phyloP scores from a whole-genome alignment of 2,113 vertebrate genomes.

The Scartelaos histophorus region DNA sequence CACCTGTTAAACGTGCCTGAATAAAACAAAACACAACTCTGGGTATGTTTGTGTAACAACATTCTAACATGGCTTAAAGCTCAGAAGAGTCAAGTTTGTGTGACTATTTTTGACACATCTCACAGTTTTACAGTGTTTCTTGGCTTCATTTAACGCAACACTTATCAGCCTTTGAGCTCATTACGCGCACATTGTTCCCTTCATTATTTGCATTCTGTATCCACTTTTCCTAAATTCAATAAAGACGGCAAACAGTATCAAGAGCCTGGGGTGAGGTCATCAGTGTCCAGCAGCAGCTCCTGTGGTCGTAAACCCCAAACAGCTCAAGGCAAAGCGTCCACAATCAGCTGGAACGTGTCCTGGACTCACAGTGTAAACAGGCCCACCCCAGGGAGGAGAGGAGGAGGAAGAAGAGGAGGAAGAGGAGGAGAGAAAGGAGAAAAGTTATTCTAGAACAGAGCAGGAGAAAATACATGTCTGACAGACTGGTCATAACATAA shows the following conservation, averaged over 20 bases:
- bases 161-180: too few species aligned
- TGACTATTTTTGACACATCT: too few species aligned
- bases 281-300: background rate
- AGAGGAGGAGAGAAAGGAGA: background rate
- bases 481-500: slow-evolving; percentile 40
- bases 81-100: too few species aligned
- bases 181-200: too few species aligned
- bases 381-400: background rate
- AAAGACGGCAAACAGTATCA: background rate
- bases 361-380: slow-evolving; percentile 2
- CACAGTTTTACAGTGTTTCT: too few species aligned
- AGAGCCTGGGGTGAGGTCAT: slow-evolving; percentile 16
- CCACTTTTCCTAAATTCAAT: background rate
- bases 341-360: slow-evolving; percentile 31
- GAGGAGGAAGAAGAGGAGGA: background rate
- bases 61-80: too few species aligned
- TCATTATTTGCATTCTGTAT: too few species aligned
- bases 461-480: slow-evolving; percentile 52
- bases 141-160: too few species aligned
- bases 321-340: slow-evolving; percentile 27
- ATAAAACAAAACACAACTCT: too few species aligned
- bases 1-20: too few species aligned
- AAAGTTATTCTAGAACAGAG: slow-evolving; percentile 53
- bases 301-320: background rate
- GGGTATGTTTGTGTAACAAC: too few species aligned